Evolutionary conservation across 2,113 vertebrate genomes (phyloP).

Genomic region (Eulemur macaco): DNA sequence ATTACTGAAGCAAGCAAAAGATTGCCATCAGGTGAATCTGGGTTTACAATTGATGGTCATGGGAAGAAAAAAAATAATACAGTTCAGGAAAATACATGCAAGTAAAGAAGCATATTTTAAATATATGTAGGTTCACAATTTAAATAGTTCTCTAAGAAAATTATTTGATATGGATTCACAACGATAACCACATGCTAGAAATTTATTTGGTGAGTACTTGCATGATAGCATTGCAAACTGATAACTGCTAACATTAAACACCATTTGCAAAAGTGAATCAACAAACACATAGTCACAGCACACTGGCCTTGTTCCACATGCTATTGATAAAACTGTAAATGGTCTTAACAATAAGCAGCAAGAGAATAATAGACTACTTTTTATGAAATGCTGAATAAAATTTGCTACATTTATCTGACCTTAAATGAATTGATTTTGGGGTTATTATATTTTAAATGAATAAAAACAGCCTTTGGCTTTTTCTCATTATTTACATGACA

Average conservation of each 20-base stretch:
- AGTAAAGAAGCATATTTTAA: neutral
- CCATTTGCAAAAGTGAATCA: neutral
- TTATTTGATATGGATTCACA: neutral
- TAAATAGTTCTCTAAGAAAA: neutral
- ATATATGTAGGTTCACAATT: neutral
- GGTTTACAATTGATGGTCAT: conserved; percentile 18
- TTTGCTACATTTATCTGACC: neutral
- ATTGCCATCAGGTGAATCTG: neutral
- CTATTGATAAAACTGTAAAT: too few species aligned
- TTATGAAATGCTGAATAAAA: neutral
- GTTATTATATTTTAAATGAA: neutral
- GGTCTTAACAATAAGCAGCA: neutral
- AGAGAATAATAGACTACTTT: neutral
- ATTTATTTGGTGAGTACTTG: neutral
- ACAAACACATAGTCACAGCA: rapidly evolving
- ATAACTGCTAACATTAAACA: neutral
- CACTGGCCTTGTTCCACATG: rapidly evolving
- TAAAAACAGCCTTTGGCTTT: neutral
- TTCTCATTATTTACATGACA: neutral
- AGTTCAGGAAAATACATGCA: neutral
- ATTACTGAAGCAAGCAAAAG: conserved; percentile 20
- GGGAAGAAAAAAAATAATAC: neutral
- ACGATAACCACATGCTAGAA: neutral
- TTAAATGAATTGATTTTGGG: neutral
- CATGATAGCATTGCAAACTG: neutral